A percentile compares a stretch with the other conserved stretches of the same genome.
phyloP scores from a whole-genome alignment of 1,140 invertebrate species.

The Pseudachorutes palmiensis region DNA sequence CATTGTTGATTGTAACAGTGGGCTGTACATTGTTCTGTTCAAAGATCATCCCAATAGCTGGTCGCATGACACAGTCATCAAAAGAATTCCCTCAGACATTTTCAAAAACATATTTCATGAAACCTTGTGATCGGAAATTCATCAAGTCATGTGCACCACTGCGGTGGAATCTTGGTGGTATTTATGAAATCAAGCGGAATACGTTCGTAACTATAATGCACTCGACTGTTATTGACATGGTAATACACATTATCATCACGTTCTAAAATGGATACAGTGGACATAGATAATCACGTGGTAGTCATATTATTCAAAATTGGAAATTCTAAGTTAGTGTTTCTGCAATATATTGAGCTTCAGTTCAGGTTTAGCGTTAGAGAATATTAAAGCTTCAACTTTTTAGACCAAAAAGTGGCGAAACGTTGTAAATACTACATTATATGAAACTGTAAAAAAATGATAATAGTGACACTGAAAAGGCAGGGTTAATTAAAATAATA shows the following conservation, averaged over 20 bases:
- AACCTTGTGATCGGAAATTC: neutral
- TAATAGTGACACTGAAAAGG: too few relatives aligned
- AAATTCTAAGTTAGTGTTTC: too few relatives aligned
- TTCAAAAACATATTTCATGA: neutral
- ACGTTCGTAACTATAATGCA: neutral
- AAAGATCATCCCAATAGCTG: neutral
- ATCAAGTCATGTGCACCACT: neutral
- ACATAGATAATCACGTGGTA: too few relatives aligned
- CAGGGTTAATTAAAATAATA: too few relatives aligned
- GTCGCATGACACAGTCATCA: neutral
- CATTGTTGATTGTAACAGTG: neutral
- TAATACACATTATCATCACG: neutral
- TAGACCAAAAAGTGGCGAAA: too few relatives aligned
- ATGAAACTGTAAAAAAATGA: too few relatives aligned
- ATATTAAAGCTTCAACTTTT: too few relatives aligned
- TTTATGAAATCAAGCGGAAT: neutral
- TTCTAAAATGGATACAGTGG: too few relatives aligned
- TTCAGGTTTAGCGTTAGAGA: too few relatives aligned
- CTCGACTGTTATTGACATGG: neutral
- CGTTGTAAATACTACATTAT: too few relatives aligned
- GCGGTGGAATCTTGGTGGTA: neutral
- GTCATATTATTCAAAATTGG: too few relatives aligned
- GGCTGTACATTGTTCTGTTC: neutral
- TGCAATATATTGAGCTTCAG: too few relatives aligned
- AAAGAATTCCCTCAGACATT: neutral